Evolutionary conservation across 1,140 invertebrate genomes (phyloP).

Genomic region (Steinernema khuongi): DNA sequence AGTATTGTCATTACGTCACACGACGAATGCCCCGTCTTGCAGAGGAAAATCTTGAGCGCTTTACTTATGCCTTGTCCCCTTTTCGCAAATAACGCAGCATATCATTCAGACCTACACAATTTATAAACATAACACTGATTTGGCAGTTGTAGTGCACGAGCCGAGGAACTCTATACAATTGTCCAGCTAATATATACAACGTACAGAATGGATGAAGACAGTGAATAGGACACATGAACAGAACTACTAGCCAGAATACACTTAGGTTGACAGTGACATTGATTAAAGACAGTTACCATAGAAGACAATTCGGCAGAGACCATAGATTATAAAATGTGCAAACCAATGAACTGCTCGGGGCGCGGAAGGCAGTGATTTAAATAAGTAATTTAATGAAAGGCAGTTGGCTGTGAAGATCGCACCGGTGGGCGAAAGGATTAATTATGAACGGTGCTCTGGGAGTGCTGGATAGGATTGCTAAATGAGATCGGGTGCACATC

Average conservation of each 20-base stretch:
- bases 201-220: background rate
- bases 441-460: background rate
- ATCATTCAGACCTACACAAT: background rate
- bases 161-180: conserved; percentile 5
- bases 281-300: background rate
- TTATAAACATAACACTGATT: background rate
- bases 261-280: background rate
- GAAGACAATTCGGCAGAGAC: background rate
- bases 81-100: too few relatives aligned
- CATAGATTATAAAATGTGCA: background rate
- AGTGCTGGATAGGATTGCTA: background rate
- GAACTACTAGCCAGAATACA: background rate
- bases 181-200: background rate
- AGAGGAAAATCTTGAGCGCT: too few relatives aligned
- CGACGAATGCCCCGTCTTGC: too few relatives aligned
- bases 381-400: background rate
- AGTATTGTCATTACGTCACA: background rate
- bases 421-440: background rate
- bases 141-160: conserved; percentile 12
- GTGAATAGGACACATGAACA: background rate
- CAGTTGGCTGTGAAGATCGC: background rate
- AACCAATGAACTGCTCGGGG: background rate
- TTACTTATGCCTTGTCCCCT: too few relatives aligned
- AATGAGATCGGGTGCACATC: conserved; percentile 8
- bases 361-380: background rate